Conservation (phyloP, 2,113 vertebrate genomes). For the Oncorhynchus masou region DNA sequence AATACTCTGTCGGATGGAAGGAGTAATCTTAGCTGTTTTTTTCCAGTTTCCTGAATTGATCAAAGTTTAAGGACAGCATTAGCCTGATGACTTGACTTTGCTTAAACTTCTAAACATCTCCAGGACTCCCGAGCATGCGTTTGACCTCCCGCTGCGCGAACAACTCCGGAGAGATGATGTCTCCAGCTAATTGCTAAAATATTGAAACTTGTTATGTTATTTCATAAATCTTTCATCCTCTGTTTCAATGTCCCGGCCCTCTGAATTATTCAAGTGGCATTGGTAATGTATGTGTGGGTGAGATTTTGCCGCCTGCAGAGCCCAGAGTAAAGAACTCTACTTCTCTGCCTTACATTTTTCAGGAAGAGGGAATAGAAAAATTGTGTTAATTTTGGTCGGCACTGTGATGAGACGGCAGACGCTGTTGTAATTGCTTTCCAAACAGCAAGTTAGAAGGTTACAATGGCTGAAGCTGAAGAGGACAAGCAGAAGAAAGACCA, state of each 20-base stretch:
- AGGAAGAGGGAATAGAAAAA: constrained; percentile 9
- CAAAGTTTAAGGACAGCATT: neutral
- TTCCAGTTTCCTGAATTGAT: neutral
- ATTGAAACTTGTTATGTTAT: constrained; percentile 46
- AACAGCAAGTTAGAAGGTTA: neutral
- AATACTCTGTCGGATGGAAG: neutral
- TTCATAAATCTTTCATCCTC: constrained; percentile 63
- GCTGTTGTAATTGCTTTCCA: neutral
- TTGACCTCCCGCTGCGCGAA: constrained; percentile 11
- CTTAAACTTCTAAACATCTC: constrained; percentile 12
- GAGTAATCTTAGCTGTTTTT: neutral
- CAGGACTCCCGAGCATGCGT: neutral
- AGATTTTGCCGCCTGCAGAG: constrained; percentile 36
- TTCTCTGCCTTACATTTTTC: constrained; percentile 14
- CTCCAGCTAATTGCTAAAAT: constrained; percentile 56
- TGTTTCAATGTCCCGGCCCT: constrained; percentile 40
- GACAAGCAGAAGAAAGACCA: neutral
- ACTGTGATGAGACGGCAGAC: neutral
- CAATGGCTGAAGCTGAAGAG: neutral
- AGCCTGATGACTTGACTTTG: neutral
- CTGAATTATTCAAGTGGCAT: constrained; percentile 61
- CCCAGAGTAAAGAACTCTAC: neutral
- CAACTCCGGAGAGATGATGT: constrained; percentile 28
- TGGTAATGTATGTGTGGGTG: constrained; percentile 22
- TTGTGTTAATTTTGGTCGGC: constrained; percentile 10